Base-by-base conservation (phyloP, 2,113 vertebrate species). In the Oxyruncus cristatus region DNA sequence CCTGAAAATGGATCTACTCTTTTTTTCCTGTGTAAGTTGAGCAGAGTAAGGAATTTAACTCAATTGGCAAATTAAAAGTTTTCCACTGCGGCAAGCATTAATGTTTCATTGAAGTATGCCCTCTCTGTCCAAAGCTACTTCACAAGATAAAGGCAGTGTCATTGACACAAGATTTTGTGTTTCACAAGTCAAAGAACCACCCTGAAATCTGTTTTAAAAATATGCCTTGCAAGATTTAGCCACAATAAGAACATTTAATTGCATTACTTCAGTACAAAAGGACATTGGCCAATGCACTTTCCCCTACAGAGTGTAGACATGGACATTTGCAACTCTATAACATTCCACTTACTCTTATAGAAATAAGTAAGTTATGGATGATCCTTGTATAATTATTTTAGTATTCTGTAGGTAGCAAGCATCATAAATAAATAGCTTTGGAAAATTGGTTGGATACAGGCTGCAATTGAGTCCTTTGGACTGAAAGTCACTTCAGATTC, bases 221-320 rank as follows among this genome's bases (percentile, higher is more conserved):
- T 46, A 90, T 58, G 47, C 30, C 46, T 94, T 79, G 27, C 32
- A 95, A 95, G 80, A 92, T 65, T 92, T 67, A 96, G 20, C 81
- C 50, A 95, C 83, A 96, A 62, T 65, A 71, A 97, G 24, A 70
- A 35, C 33, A 91, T 78, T 96, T 96, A 72, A 78, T 86, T 81
- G 11, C 17, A 74, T 65, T 88, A 78, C 41, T 92, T 89, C 37
- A n/a, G 28, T 74, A 61, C 70, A 59, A 96, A 75, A 88, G 28
- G 28, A 83, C 59, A 73, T 59, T 50, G 58, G 47, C 79, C 74
- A 65, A 61, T 75, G 18, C n/a, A 35, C 33, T 78, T 32, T 81
- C 78, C 42, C 95, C 26, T 79, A 39, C 8, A 58, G 20, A 47
- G 33, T 17, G 32, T 21, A 74, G 23, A 32, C 24, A 41, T 19